Percentiles rank a stretch among this genome's conserved stretches.
phyloP scores from a whole-genome alignment of 2,113 vertebrate species.

The Mesoclemmys tuberculata region DNA sequence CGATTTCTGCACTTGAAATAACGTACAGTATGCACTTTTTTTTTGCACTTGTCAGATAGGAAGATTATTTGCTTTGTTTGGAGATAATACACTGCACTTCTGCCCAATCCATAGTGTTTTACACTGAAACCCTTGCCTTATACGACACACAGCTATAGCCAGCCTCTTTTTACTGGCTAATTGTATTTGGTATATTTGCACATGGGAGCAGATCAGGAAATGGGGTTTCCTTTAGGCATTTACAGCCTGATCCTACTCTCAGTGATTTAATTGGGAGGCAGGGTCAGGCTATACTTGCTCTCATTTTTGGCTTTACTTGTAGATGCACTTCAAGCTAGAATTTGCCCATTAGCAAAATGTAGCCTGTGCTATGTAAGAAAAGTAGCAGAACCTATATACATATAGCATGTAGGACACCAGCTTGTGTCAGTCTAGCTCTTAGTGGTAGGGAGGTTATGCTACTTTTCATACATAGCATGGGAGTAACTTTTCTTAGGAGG shows the following conservation, averaged over 20 bases:
- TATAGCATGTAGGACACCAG: not conserved
- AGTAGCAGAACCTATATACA: not conserved
- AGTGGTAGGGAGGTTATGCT: not conserved
- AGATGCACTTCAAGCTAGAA: not conserved
- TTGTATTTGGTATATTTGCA: not conserved
- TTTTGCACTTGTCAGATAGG: not conserved
- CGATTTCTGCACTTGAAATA: conserved; percentile 32
- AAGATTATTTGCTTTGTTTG: not conserved
- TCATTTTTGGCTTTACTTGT: not conserved
- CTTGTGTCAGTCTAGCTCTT: not conserved
- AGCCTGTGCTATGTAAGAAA: no score
- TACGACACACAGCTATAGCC: not conserved
- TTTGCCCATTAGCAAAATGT: not conserved
- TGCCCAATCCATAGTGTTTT: not conserved
- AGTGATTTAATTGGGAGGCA: not conserved
- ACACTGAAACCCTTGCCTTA: not conserved
- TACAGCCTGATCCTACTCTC: not conserved
- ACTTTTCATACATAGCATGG: not conserved
- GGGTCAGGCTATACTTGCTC: not conserved
- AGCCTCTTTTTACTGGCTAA: not conserved
- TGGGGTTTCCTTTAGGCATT: not conserved
- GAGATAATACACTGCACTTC: not conserved
- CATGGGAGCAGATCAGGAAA: not conserved
- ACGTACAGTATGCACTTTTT: not conserved
- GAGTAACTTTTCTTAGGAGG: not conserved